Percentiles rank a stretch among this genome's conserved stretches.
phyloP scores from a whole-genome alignment of 2,797 vertebrate species.

The Neomorphus geoffroyi region DNA sequence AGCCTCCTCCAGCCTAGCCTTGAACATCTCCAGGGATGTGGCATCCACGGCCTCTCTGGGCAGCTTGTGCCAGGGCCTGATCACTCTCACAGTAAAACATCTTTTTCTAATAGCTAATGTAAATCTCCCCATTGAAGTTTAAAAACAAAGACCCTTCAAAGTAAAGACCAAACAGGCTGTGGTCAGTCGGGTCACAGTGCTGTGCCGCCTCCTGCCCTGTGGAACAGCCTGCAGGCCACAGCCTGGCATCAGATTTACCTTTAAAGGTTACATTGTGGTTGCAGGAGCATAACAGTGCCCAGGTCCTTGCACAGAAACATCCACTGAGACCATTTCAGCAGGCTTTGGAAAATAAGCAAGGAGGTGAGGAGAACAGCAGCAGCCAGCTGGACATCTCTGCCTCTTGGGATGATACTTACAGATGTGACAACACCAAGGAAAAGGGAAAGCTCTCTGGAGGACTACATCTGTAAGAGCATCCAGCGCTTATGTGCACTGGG shows the following conservation, averaged over 20 bases:
- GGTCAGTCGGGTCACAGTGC: neutral
- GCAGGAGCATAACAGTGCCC: rapidly evolving
- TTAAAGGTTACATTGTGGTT: neutral
- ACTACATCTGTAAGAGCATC: neutral
- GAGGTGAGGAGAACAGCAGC: rapidly evolving
- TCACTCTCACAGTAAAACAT: too few relatives aligned
- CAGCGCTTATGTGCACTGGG: rapidly evolving
- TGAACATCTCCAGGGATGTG: too few relatives aligned
- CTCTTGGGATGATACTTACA: neutral
- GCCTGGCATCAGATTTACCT: rapidly evolving
- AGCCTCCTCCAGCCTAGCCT: too few relatives aligned
- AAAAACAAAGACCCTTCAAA: neutral
- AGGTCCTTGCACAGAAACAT: neutral
- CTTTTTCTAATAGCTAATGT: too few relatives aligned
- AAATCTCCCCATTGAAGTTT: too few relatives aligned
- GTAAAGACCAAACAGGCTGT: neutral
- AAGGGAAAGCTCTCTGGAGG: neutral
- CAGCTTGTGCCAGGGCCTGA: too few relatives aligned
- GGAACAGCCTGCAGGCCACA: too few relatives aligned
- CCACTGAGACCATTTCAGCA: rapidly evolving
- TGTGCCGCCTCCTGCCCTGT: neutral
- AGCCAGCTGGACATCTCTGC: too few relatives aligned
- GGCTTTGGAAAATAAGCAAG: neutral
- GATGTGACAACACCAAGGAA: neutral
- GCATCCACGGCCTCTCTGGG: too few relatives aligned